These are phyloP conservation scores for Craseonycteris thonglongyai DNA, from an alignment of 2,113 vertebrate genomes.

Conservation along the genomic window DNA sequence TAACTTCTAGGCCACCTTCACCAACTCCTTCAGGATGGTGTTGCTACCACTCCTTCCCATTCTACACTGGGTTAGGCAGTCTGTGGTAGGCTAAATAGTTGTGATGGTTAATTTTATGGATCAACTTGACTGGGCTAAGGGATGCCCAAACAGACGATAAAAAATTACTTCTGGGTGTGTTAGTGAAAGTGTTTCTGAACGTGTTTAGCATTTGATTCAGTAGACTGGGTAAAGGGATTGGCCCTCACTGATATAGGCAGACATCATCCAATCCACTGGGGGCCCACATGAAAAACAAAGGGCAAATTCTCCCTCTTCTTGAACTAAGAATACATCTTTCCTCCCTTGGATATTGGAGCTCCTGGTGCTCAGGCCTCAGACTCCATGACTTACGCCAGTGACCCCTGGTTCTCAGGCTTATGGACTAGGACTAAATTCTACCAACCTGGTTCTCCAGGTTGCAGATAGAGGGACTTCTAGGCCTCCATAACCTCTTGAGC, in stretches of 20 bases:
- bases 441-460: not conserved
- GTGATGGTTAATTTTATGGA: not conserved
- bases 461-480: not conserved
- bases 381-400: not conserved
- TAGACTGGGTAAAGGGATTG: too few species aligned
- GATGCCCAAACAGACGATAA: too few species aligned
- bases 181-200: too few species aligned
- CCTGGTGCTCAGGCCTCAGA: not conserved
- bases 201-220: too few species aligned
- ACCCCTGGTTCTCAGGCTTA: not conserved
- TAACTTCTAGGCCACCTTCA: not conserved
- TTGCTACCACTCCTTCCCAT: not conserved
- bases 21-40: not conserved
- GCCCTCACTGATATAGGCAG: too few species aligned
- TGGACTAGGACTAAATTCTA: not conserved
- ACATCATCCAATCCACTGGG: too few species aligned
- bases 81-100: not conserved
- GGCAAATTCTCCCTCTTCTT: not conserved
- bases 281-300: not conserved
- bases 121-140: not conserved
- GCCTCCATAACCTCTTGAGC: not conserved
- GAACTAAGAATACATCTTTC: not conserved
- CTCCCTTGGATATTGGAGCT: not conserved
- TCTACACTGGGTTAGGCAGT: not conserved
- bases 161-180: not conserved